Evolutionary conservation across 2,888 invertebrate species (phyloP), one percentile per base, ranked within the genome.

Genomic region (Schizaphis graminum): DNA sequence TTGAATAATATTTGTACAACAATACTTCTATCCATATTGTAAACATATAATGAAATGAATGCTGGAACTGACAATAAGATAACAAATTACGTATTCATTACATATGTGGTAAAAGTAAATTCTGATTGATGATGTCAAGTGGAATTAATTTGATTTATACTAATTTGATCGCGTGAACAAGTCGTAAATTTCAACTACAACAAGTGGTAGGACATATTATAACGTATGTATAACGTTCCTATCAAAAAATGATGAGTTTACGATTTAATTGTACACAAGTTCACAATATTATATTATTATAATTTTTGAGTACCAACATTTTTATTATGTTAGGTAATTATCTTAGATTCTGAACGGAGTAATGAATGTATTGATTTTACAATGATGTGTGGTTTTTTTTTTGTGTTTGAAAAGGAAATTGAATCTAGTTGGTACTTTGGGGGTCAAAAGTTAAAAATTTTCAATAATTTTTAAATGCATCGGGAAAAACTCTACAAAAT

Each of bases 41-140:
- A 24, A 21, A 53, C 53, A 35, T 21, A 21, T 24, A 44, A 57
- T 49, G 26, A 26, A 77, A 91, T 77, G 24, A 77, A 77, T 91
- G 5, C 49, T 77, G 53, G 35, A 91, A 77, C 8, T 53, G 77
- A 77, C 49, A 91, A 77, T 77, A 35, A 35, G 49, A 77, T 49
- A 90, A 67, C 90, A 90, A 67, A 90, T 77, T 26, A 91, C 16
- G 77, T 77, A 91, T 77, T 91, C 49, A 67, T 90, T 90, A 24
- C n/a, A n/a, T 67, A 41, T 8, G n/a, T n/a, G 47, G 56, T 61
- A 77, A 49, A 91, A 91, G 41, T 84, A 84, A 91, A 84, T 53
- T 91, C 53, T 77, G 84, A 91, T 84, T 91, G 84, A 91, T 91
- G 84, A 84, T 53, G 53, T 67, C n/a, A 90, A 77, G 35, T 35